Base-by-base conservation (phyloP, 2,888 invertebrate species). In the Brenthis hecate region DNA sequence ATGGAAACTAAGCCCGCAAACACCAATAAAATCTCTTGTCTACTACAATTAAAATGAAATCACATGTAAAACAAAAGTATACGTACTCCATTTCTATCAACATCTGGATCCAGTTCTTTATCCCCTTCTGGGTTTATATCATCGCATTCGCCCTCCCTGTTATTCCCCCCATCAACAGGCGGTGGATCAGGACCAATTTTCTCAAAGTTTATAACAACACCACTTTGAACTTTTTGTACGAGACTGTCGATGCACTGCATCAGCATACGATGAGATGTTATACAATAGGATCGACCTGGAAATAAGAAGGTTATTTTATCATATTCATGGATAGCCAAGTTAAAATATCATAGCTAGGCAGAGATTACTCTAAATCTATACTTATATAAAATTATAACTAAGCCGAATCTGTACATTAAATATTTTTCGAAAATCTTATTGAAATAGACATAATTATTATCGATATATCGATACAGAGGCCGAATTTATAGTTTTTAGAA, bases 191-290 rank as follows among this genome's bases (percentile, higher is more conserved):
- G 96, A 0, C 98, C 98, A 73, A 98, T 96, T 87, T 99, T 99
- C 88, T 99, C 99, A 85, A 99, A 99, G 89, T 98, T 97, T 72
- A 99, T 96, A 28, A 99, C 99, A 55, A 99, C 99, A 0, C 99
- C 99, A 75, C 98, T 97, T 85, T 99, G 99, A 51, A 99, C 98
- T 91, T 99, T 99, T 86, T 98, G 98, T 14, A 99, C 98, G 63
- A 99, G 93, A 81, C 98, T 98, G 86, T 99, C 99, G 75, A 99
- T 96, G 83, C 99, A 98, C 84, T 98, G 98, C 94, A 97, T 97
- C 82, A 99, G 92, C 95, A 98, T 98, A 72, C 98, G 95, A 82
- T 99, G 99, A 0, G 98, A 98, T 43, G 98, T 97, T 72, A 99
- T 97, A 78, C 97, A 96, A 89, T 99, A 99, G 0, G 99, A 99